These are phyloP conservation scores for Hycleus phaleratus DNA, from an alignment of 1,140 invertebrate genomes.

Conservation along the genomic window DNA sequence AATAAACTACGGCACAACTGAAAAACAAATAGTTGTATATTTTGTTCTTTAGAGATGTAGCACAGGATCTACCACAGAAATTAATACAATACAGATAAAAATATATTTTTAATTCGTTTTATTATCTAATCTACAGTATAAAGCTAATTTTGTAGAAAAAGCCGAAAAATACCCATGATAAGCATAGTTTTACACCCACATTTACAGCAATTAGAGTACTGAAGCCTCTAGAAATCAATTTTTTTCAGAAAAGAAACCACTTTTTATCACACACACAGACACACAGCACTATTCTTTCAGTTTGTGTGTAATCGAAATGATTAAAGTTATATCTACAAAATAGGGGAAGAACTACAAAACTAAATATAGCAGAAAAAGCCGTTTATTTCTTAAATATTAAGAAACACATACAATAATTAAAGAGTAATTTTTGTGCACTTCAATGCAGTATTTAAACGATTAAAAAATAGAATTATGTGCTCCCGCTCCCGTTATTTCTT, in stretches of 20 bases:
- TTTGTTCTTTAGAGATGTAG: conserved; percentile 1
- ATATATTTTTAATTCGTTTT: conserved; percentile 1
- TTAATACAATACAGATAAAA: conserved; percentile 8
- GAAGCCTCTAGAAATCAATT: no score
- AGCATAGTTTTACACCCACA: conserved; percentile 1
- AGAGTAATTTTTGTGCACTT: conserved; percentile 29
- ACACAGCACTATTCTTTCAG: not conserved
- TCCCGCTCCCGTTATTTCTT: conserved; percentile 25
- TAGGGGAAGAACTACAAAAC: conserved; percentile 16
- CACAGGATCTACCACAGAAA: not conserved
- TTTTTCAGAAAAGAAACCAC: not conserved
- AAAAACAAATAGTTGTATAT: conserved; percentile 5
- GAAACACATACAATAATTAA: conserved; percentile 33
- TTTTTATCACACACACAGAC: not conserved
- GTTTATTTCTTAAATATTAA: conserved; percentile 35
- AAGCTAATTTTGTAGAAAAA: conserved; percentile 7
- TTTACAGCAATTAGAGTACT: no score
- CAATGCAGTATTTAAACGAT: conserved; percentile 15
- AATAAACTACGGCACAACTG: conserved; percentile 14
- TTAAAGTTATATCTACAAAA: conserved; percentile 6
- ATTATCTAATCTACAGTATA: conserved; percentile 4
- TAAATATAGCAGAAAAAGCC: conserved; percentile 28
- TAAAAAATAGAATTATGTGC: conserved; percentile 27
- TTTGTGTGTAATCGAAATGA: not conserved
- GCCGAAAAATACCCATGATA: conserved; percentile 1